Base-by-base conservation (phyloP, 2,888 invertebrate species). In the Stenotaenia linearis region DNA sequence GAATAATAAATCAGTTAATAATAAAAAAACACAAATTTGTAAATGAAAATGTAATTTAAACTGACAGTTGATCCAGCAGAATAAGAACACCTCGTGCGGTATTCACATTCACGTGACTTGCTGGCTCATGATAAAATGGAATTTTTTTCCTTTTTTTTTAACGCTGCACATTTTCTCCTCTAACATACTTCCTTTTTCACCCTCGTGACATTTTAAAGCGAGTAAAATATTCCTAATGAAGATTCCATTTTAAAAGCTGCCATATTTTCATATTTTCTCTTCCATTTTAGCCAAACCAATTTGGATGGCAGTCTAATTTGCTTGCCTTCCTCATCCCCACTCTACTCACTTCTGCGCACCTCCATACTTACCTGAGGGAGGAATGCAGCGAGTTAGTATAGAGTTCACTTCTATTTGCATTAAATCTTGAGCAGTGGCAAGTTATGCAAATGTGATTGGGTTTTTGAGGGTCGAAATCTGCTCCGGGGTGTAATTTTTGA, bases 371-470 rank as follows among this genome's bases (percentile, higher is more conserved):
- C 69, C 69, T 28, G 69, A 69, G 69, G 69, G 25, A 15, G 28
- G 25, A 28, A 25, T 12, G 28, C 25, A 28, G 25, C 15, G 69
- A 28, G 25, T 28, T 28, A 25, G 45, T 45, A 69, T 69, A 28
- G 69, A 69, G 69, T 69, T 69, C 28, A 28, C 15, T 69, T 69
- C 69, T 28, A 69, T 69, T 69, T 69, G 69, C 69, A 69, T 69
- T 69, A 69, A 69, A 69, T 69, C 69, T 10, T 12, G 69, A 69
- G 69, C 69, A 69, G 69, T 69, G 69, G 69, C 69, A 69, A 69
- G 69, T 69, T 69, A 69, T 69, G 69, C 28, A 69, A 69, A 69
- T 69, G 69, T 69, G 28, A 69, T 69, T 69, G 28, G 69, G 28
- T 69, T 69, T 69, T 69, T 28, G 69, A 28, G 23, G 69, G 69